Base-by-base conservation (phyloP, 2,113 vertebrate genomes). In the Sterrhoptilus dennistouni region DNA sequence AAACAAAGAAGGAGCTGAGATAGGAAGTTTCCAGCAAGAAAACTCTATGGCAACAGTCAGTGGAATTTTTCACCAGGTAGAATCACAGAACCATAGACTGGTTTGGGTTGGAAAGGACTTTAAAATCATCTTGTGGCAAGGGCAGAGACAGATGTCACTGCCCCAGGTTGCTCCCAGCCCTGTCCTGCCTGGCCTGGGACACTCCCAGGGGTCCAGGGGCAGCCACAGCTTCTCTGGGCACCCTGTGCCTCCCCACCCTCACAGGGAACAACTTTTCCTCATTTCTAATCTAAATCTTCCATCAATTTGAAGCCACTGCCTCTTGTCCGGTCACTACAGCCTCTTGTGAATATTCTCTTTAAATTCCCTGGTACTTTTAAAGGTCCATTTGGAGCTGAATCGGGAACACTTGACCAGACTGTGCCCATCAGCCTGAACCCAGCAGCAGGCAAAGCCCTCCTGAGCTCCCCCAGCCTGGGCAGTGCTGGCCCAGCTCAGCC, bases 351-450 rank as follows among this genome's bases (percentile, higher is more conserved):
- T 2, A 2, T 11, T 20, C 50, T 12, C 59, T 23, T 59, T 3
- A 2, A 0, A 11, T 17, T 19, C 45, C 17, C 18, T 14, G 38
- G 8, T 14, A 23, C 25, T 40, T 54, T 2, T 6, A 8, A 47
- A 83, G 53, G 33, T 5, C 2, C 14, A 12, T 76, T 57, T 12
- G n/a, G 70, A 60, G 53, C 44, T 0, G 6, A 44, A n/a, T 15
- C 28, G 29, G 24, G 76, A 21, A 19, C 21, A 20, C 27, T 1
- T 14, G 35, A n/a, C 3, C 40, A 44, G 28, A 9, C 2, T 42
- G 27, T 7, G 19, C 11, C 18, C 60, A 15, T 1, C 27, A 25
- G 12, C 0, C 0, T 3, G 35, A 35, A 6, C 1, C 18, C 66
- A 40, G 44, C 64, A 19, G 2, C 1, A 23, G 25, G 22, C 5